Percentiles rank a stretch among this genome's conserved stretches.
Evolutionary conservation across 2,797 vertebrate species (phyloP).

Genomic region (Pampus argenteus): DNA sequence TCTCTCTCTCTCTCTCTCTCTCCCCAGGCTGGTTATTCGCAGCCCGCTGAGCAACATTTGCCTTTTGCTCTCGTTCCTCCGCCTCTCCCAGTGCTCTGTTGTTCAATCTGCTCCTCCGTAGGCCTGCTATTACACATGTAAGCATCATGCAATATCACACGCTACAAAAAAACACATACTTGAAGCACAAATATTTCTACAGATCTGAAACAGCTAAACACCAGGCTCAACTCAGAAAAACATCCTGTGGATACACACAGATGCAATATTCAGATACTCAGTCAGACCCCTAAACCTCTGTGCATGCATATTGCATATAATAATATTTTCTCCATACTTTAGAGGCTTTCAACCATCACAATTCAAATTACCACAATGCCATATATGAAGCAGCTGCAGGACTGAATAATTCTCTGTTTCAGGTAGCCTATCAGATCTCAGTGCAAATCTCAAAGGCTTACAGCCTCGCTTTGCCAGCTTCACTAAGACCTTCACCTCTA

Average conservation of each 20-base stretch:
- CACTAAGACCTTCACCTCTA: background rate
- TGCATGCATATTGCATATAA: background rate
- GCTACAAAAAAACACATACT: conserved; percentile 2
- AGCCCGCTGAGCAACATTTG: conserved; percentile 52
- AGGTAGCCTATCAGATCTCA: conserved; percentile 17
- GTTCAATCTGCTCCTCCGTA: conserved; percentile 21
- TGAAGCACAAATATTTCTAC: background rate
- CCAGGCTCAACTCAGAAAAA: background rate
- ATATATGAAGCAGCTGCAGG: background rate
- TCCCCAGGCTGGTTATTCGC: conserved; percentile 52
- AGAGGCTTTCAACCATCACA: background rate
- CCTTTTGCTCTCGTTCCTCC: conserved; percentile 48
- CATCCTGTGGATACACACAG: background rate
- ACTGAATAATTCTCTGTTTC: background rate
- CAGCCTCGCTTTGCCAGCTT: background rate
- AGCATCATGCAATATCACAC: conserved; percentile 9
- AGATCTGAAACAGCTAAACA: background rate
- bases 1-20: conserved; percentile 30
- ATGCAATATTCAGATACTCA: background rate
- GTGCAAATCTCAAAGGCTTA: background rate
- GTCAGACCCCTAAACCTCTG: background rate
- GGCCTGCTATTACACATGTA: conserved; percentile 8
- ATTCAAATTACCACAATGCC: background rate
- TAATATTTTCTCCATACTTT: too few relatives aligned
- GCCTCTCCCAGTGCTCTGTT: conserved; percentile 28